Evolutionary conservation across 2,888 invertebrate genomes (phyloP), one percentile per base, ranked within the genome.

Genomic region (Dysmachus trigonus): DNA sequence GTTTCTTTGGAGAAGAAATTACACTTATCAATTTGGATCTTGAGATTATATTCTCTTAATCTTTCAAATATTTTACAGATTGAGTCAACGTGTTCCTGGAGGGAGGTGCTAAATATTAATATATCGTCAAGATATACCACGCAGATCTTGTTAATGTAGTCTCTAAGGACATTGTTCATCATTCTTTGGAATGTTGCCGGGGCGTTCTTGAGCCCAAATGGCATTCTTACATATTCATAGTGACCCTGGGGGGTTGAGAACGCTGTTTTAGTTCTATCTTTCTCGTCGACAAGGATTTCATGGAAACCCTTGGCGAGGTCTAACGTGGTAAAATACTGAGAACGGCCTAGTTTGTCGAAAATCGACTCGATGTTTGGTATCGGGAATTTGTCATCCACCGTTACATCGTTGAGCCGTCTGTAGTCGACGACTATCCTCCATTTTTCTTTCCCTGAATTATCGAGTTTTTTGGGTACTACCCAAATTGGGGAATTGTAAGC

Each of bases 61-160:
- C 31, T 31, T 31, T 31, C 31, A 31, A 31, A 31, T 31, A 31
- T 31, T 31, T 31, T 31, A 5, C 31, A 31, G 31, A 31, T 31
- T 31, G 31, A 31, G 31, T 31, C 31, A 31, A 31, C 31, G 31
- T 31, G 31, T 31, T 31, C 31, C 5, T 31, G 31, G 13, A 76
- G n/a, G 53, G 30, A 27, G 4, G 51, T 35, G 18, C 76, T 35
- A 81, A 88, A 90, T 18, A 90, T 87, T 13, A 91, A 87, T 1
- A 89, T 88, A 85, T 90, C 90, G 71, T 90, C 90, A 62, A 90
- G 87, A 18, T 76, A 90, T 0, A 90, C 89, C 1, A 90, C 87
- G 72, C 89, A 89, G n/a, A 85, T 86, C 87, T 88, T 88, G 33
- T 88, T 87, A 47, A 87, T 84, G 5, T 89, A 82, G 3, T 88